A percentile compares a stretch with the other conserved stretches of the same genome.
phyloP scores from a whole-genome alignment of 2,797 vertebrate species.

The Discoglossus pictus region DNA sequence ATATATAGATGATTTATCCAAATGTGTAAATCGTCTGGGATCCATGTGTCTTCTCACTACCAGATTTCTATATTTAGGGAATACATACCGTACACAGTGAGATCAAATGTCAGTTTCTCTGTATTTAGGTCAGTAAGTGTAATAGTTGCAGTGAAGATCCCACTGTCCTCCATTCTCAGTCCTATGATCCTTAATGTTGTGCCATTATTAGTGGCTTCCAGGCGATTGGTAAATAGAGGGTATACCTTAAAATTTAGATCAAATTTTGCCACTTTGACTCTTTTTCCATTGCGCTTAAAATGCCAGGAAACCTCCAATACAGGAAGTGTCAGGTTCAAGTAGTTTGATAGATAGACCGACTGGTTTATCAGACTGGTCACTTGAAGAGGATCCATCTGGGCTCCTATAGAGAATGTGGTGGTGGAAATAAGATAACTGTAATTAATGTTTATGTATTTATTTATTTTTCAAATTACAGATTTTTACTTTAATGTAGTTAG shows the following conservation, averaged over 20 bases:
- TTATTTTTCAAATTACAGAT: no score
- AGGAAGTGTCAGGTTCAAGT: not conserved
- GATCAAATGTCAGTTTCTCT: not conserved
- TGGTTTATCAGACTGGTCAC: not conserved
- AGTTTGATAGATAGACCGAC: not conserved
- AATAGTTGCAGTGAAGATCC: not conserved
- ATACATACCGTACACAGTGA: not conserved
- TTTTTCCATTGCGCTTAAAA: not conserved
- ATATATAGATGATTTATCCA: no score
- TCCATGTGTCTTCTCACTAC: no score
- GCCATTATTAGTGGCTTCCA: not conserved
- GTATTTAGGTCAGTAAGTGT: not conserved
- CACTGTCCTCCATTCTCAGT: not conserved
- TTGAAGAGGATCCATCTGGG: no score
- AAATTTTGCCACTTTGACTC: not conserved
- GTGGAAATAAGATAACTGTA: no score
- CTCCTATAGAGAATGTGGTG: no score
- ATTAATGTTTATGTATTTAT: no score
- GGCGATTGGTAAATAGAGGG: not conserved
- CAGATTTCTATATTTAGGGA: no score
- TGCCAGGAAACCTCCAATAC: not conserved
- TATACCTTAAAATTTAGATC: no score
- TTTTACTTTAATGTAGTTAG: no score
- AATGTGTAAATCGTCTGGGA: no score
- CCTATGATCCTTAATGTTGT: not conserved